Conservation (phyloP, 1,140 invertebrate species). For the Lysiphlebus fabarum region DNA sequence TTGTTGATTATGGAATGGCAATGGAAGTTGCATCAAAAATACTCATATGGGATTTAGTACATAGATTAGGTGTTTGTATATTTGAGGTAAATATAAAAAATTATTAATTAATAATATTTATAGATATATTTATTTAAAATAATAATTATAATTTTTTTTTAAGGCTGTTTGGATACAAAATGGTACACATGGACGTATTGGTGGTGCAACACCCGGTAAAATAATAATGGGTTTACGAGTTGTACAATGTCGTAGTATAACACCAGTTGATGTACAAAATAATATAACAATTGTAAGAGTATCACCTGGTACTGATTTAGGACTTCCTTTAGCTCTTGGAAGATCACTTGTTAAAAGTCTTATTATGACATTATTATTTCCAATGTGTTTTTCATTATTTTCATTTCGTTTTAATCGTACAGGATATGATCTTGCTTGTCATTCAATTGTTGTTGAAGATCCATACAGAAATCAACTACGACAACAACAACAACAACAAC, state of each 20-base stretch:
- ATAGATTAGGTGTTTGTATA: slow-evolving; percentile 72
- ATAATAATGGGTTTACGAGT: slow-evolving; percentile 77
- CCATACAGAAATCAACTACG: slow-evolving; percentile 38
- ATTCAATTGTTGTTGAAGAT: slow-evolving; percentile 81
- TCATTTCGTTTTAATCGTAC: slow-evolving; percentile 81
- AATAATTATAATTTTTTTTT: too few species aligned
- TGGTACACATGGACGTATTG: slow-evolving; percentile 59
- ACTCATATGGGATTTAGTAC: slow-evolving; percentile 71
- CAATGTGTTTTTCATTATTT: slow-evolving; percentile 75
- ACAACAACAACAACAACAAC: slow-evolving; percentile 24
- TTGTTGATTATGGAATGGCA: slow-evolving; percentile 66
- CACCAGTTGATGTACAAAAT: slow-evolving; percentile 49
- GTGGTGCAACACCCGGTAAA: slow-evolving; percentile 89
- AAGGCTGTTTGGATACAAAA: slow-evolving; percentile 65
- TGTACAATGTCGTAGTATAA: slow-evolving; percentile 70
- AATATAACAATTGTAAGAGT: slow-evolving; percentile 59
- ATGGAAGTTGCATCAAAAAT: slow-evolving; percentile 74
- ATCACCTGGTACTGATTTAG: slow-evolving; percentile 64
- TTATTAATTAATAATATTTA: slow-evolving; percentile 6
- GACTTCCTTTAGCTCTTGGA: slow-evolving; percentile 63
- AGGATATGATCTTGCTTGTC: slow-evolving; percentile 78
- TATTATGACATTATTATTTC: slow-evolving; percentile 78
- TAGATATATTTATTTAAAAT: slow-evolving; percentile 3
- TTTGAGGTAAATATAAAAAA: slow-evolving; percentile 66
- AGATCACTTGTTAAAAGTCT: slow-evolving; percentile 81